These are phyloP conservation scores for Porites rus DNA, from an alignment of 92 coral and sea anemone genomes.

Conservation along the genomic window DNA sequence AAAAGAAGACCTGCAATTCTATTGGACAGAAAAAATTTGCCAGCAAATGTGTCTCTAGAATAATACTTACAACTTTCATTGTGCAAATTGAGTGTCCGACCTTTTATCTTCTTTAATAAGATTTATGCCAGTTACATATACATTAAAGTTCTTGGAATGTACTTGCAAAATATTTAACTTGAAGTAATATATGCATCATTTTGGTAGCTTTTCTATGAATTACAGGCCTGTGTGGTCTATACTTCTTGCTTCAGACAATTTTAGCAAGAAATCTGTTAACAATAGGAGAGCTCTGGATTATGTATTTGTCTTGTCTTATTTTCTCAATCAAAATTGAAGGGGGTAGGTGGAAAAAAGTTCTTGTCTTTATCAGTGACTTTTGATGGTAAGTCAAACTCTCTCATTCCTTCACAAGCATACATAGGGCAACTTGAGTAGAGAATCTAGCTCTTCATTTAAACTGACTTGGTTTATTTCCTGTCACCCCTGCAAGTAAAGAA, in stretches of 20 bases:
- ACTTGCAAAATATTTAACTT: slow-evolving; percentile 19
- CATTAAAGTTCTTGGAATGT: background rate
- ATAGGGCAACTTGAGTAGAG: no score
- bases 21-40: slow-evolving; percentile 2
- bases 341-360: background rate
- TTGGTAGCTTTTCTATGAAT: background rate
- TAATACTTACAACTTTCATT: slow-evolving; percentile 18
- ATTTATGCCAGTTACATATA: background rate
- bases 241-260: background rate
- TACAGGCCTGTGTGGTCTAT: background rate
- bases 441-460: no score
- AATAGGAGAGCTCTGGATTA: background rate
- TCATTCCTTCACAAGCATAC: no score
- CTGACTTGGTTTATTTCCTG: no score
- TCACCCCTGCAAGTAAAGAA: no score
- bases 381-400: no score
- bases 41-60: background rate
- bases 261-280: background rate
- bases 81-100: background rate
- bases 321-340: background rate
- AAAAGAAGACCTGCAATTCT: background rate
- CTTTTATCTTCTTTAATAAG: slow-evolving; percentile 3
- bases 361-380: background rate
- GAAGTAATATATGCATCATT: slow-evolving; percentile 20
- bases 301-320: background rate